phyloP scores from a whole-genome alignment of 2,888 invertebrate genomes.

The Pandemis cinnamomeana region DNA sequence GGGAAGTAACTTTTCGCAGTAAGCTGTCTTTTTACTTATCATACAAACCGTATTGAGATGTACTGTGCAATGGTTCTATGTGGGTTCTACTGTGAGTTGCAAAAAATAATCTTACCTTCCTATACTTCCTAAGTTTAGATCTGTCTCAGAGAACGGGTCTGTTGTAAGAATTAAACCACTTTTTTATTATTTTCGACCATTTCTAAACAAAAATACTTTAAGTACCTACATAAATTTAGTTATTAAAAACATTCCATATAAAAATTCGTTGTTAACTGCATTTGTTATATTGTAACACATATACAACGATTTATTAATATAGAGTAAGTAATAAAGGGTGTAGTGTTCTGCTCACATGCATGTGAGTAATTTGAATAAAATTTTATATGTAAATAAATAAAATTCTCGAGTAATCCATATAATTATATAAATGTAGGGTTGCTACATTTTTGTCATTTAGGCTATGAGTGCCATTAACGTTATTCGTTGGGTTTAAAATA shows the following conservation, averaged over 20 bases:
- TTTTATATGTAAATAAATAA: conserved; percentile 25
- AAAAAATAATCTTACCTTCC: no score
- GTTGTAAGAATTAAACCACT: neutral
- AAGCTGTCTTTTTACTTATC: no score
- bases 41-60: no score
- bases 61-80: no score
- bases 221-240: conserved; percentile 13
- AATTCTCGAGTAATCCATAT: conserved; percentile 30
- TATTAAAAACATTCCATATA: conserved; percentile 24
- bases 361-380: conserved; percentile 5
- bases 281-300: conserved; percentile 56
- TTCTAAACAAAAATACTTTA: conserved; percentile 23
- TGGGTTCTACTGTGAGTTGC: no score
- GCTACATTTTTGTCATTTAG: conserved; percentile 55
- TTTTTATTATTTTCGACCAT: conserved; percentile 27
- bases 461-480: conserved; percentile 81
- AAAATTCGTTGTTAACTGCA: conserved; percentile 48
- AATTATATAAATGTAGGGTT: conserved; percentile 28
- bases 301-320: conserved; percentile 40
- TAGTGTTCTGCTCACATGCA: neutral
- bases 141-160: neutral
- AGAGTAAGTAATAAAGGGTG: conserved; percentile 8
- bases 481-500: conserved; percentile 60
- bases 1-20: no score
- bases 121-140: neutral